Base-by-base conservation (phyloP, 92 coral and sea anemone species). In the Umimayanthus kanabou region DNA sequence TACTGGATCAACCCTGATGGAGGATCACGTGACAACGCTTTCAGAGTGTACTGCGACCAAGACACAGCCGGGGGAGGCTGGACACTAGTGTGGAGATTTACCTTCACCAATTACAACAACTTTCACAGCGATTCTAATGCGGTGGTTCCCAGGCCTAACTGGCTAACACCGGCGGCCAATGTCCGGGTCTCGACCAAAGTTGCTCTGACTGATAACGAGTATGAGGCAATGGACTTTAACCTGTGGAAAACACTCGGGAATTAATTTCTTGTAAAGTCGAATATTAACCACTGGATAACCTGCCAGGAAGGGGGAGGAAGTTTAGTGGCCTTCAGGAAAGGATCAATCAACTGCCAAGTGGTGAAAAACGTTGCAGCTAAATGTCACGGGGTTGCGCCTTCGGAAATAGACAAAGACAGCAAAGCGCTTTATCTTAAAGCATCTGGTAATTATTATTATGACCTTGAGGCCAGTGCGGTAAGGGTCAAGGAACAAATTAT, bases 71-170 rank as follows among this genome's bases (percentile, higher is more conserved):
- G 29, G 1, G 89, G 89, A 43, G 90, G 86, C 76, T 88, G 90
- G 90, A 80, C 86, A 4, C 67, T 88, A 50, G 86, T 80, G 39
- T 88, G 85, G 85, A 37, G 90, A 45, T 88, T 80, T 49, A 88
- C 86, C 30, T 88, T 88, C 80, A 69, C 90, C 16, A 11, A 88
- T 23, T 88, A 88, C 80, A 7, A 7, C 9, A 70, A 80, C 64
- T 88, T 88, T 88, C 0, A 45, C 71, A 42, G 15, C 43, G 9
- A 8, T 0, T 4, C 39, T 6, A 88, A 88, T 57, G 87, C 90
- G 18, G 90, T 88, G 14, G 81, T 42, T 0, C 90, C 87, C 72
- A 61, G 75, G 40, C 90, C 90, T 10, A 72, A 33, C 45, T 80
- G 86, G 86, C 80, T 55, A n/a, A 49, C 90, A 4, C 80, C 87